A percentile compares a stretch with the other conserved stretches of the same genome.
These are phyloP conservation scores for Peromyscus maniculatus DNA, from an alignment of 2,113 vertebrate species.

Conservation along the genomic window DNA sequence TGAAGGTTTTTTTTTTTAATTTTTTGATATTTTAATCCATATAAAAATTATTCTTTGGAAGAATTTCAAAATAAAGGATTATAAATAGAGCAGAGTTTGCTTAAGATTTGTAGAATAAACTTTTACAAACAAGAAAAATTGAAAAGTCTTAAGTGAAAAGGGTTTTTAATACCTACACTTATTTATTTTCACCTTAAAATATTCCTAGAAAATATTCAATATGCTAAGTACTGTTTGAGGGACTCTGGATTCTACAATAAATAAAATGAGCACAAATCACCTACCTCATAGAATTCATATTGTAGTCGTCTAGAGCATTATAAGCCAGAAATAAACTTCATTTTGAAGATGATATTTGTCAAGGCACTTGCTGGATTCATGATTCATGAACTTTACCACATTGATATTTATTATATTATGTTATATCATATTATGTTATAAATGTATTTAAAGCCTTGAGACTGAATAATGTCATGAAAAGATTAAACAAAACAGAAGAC, in stretches of 20 bases:
- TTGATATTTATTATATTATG: not conserved
- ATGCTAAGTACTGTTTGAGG: not conserved
- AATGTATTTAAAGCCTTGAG: not conserved
- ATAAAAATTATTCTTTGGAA: constrained; percentile 28
- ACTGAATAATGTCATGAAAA: not conserved
- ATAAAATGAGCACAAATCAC: not conserved
- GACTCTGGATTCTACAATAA: constrained; percentile 9
- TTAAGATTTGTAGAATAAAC: not conserved
- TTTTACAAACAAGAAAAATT: not conserved
- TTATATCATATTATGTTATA: not conserved
- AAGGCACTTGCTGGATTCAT: not conserved
- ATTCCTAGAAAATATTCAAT: not conserved
- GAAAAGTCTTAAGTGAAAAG: not conserved
- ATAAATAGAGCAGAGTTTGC: constrained; percentile 10
- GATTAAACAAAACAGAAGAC: not conserved
- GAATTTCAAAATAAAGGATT: not conserved
- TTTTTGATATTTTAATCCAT: constrained; percentile 13
- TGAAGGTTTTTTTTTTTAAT: not conserved
- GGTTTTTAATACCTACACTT: not conserved
- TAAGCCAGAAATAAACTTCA: not conserved
- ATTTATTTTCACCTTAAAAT: not conserved
- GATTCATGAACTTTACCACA: not conserved
- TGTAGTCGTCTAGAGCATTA: not conserved
- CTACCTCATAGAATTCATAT: not conserved
- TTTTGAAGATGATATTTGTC: not conserved